Base-by-base conservation (phyloP, 2,113 vertebrate species). In the Nothoprocta perdicaria region DNA sequence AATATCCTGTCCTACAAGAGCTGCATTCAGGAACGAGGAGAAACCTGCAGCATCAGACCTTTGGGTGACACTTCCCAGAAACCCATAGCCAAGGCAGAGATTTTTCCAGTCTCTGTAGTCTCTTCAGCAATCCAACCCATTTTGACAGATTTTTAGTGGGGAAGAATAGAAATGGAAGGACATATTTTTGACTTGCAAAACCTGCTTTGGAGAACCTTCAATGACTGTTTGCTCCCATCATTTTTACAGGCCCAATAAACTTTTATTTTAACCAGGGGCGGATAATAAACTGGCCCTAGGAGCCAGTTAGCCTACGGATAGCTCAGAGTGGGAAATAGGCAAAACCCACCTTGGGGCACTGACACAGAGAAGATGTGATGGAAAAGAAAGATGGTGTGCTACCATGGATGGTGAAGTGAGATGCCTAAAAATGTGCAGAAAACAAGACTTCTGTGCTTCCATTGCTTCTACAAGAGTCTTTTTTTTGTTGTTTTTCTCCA, bases 381-480 rank as follows among this genome's bases (percentile, higher is more conserved):
- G 45, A 23, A 33, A 58, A 40, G n/a, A 24, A 40, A 29, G n/a
- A 53, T 26, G 0, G 74, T 69, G 33, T 55, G 11, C 7, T 46
- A 68, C 13, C 86, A n/a, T 73, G 68, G 23, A 2, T 29, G 69
- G 65, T 84, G 74, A 57, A 3, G 13, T 18, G 9, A 75, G 84
- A 33, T 0, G 0, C 46, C 52, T 10, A 2, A 4, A 1, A 69
- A 52, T 65, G 66, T 80, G 50, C 50, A 79, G 45, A 72, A 78
- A 60, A 46, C 35, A 50, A 86, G 78, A 33, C 31, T 11, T 0
- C 80, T 85, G 53, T 29, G 53, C 60, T 83, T 80, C 29, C 5
- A 53, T 43, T 88, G 50, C 61, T 86, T 55, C 86, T 92, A 38
- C 26, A 38, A 31, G 41, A 62, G 45, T 55, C 74, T 18, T 14